Evolutionary conservation across 2,113 vertebrate genomes (phyloP).

Genomic region (Bettongia penicillata): DNA sequence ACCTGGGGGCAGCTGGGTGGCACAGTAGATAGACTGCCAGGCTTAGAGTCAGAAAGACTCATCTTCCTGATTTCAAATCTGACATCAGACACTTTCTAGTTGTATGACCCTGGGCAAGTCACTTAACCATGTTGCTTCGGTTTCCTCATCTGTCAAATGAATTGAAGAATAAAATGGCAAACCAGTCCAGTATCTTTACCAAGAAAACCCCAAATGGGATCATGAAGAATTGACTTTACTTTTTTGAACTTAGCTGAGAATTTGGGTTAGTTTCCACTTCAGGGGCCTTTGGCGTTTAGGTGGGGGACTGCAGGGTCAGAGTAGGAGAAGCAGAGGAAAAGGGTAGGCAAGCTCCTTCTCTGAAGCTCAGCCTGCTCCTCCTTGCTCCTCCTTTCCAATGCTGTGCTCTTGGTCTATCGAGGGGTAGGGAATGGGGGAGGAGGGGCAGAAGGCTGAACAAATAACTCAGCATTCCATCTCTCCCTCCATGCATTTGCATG

Average conservation of each 20-base stretch:
- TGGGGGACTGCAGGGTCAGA: not conserved
- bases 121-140: not conserved
- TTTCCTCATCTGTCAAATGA: not conserved
- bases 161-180: not conserved
- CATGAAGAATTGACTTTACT: not conserved
- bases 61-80: not conserved
- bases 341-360: not conserved
- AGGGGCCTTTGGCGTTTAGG: not conserved
- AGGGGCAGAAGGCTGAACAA: not conserved
- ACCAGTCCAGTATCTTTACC: not conserved
- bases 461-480: not conserved
- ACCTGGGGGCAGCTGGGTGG: not conserved
- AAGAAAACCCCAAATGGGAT: not conserved
- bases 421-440: not conserved
- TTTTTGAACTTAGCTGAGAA: not conserved
- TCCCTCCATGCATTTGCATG: too few relatives aligned
- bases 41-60: not conserved
- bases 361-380: not conserved
- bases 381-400: not conserved
- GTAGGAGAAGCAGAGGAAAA: not conserved
- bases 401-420: not conserved
- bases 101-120: too few relatives aligned
- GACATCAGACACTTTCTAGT: rapidly evolving
- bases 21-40: not conserved
- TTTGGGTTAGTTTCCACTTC: not conserved